Evolutionary conservation across 2,113 vertebrate species (phyloP).

Genomic region (Phodopus roborovskii): DNA sequence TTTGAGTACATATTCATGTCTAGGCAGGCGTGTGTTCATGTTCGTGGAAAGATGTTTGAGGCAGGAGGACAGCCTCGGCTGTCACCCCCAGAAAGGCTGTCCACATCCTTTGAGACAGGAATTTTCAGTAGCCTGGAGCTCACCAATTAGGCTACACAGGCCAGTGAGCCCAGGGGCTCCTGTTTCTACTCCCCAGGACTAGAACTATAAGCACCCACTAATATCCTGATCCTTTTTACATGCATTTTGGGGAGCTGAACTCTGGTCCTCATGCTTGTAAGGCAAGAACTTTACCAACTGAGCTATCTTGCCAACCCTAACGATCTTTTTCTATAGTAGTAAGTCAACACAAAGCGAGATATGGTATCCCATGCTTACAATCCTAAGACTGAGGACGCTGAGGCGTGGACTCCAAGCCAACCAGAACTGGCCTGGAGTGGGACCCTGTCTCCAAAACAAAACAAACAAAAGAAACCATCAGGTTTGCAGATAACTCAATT

Average conservation of each 20-base stretch:
- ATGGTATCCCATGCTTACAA: background rate
- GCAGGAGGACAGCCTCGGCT: background rate
- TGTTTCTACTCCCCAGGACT: background rate
- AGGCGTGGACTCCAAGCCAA: background rate
- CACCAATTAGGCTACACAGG: background rate
- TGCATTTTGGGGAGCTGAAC: background rate
- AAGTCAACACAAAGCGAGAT: background rate
- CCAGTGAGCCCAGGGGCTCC: background rate
- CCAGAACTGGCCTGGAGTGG: background rate
- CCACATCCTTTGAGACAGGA: background rate
- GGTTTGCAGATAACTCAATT: background rate
- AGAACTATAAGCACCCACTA: background rate
- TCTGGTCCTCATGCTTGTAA: no score
- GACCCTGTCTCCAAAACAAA: background rate
- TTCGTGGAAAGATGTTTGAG: background rate
- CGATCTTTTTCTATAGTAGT: background rate
- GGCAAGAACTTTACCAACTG: no score
- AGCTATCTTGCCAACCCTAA: background rate
- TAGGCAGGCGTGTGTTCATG: background rate
- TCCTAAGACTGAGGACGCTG: background rate
- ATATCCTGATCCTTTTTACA: background rate
- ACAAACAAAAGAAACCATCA: background rate
- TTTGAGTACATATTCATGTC: background rate
- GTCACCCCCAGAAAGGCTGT: background rate
- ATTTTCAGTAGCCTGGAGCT: background rate